Evolutionary conservation across 1,140 invertebrate genomes (phyloP).

Genomic region (Ips nitidus): DNA sequence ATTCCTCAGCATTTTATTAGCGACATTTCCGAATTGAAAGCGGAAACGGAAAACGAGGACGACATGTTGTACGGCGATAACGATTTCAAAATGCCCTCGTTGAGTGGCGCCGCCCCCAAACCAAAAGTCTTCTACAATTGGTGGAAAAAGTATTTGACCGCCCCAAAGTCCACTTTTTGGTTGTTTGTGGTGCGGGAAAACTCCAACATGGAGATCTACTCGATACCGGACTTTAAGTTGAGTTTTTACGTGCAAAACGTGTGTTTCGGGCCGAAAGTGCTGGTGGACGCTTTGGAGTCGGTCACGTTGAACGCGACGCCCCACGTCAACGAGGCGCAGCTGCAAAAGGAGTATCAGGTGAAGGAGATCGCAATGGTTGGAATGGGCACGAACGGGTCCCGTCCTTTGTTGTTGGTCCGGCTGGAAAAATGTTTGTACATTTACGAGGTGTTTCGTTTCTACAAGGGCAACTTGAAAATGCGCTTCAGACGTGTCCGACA

Average conservation of each 20-base stretch:
- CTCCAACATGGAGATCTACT: constrained; percentile 90
- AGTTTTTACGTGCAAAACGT: constrained; percentile 77
- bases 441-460: constrained; percentile 89
- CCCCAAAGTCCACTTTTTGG: constrained; percentile 85
- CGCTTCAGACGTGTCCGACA: constrained; percentile 82
- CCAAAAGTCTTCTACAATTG: constrained; percentile 57
- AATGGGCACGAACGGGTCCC: constrained; percentile 76
- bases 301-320: constrained; percentile 52
- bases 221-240: constrained; percentile 85
- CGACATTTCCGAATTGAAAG: constrained; percentile 52
- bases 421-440: constrained; percentile 83
- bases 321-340: constrained; percentile 39
- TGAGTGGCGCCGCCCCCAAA: constrained; percentile 52
- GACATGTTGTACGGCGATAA: constrained; percentile 87
- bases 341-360: constrained; percentile 55
- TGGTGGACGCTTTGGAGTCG: constrained; percentile 65
- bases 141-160: constrained; percentile 75
- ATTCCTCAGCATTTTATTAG: constrained; percentile 49
- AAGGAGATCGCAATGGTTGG: constrained; percentile 81
- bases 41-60: constrained; percentile 80
- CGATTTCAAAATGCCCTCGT: constrained; percentile 59
- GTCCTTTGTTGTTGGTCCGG: constrained; percentile 81
- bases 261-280: constrained; percentile 65
- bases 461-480: constrained; percentile 84
- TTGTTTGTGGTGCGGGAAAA: constrained; percentile 81